Evolutionary conservation across 2,797 vertebrate species (phyloP), one percentile per base, ranked within the genome.

Genomic region (Galago senegalensis): DNA sequence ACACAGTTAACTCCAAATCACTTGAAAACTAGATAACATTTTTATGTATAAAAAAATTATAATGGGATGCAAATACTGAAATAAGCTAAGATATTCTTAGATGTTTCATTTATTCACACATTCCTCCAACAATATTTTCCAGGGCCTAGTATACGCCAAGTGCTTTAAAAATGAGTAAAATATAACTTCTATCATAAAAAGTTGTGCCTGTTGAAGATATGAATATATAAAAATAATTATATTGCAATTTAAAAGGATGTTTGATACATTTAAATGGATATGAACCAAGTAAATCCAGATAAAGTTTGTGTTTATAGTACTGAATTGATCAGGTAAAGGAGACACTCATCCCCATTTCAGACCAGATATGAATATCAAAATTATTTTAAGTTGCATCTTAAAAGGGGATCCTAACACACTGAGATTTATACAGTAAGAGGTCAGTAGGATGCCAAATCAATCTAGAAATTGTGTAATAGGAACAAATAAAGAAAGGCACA

Each of bases 121-220:
- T 82, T 95, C 12, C n/a, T 53, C 16, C 72, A 91, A 65, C 31
- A 91, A 73, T 69, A 58, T 96, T 89, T 96, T 91, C 34, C 92
- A 89, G 7, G 34, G 3, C n/a, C 9, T 83, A n/a, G 16, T 93
- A 70, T 76, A 72, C 72, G 25, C 5, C 31, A 77, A 43, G 4
- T 88, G 61, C 12, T 79, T 73, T 1, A 82, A 77, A 95, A 89
- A 58, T 77, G 43, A 65, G 21, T 82, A 79, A 83, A 70, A 82
- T 60, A 76, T 58, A 82, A 1, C 7, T 86, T 86, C 25, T 61
- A 23, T 93, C 31, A 77, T 77, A 46, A 84, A 85, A 60, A 40
- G 6, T 80, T 80, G 3, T 85, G 49, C 3, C 16, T 58, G 0
- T 84, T 86, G 53, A 61, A 95, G 7, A 72, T 43, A 67, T 23